phyloP scores from a whole-genome alignment of 2,888 invertebrate species.

The Drosophila nigritarsus region DNA sequence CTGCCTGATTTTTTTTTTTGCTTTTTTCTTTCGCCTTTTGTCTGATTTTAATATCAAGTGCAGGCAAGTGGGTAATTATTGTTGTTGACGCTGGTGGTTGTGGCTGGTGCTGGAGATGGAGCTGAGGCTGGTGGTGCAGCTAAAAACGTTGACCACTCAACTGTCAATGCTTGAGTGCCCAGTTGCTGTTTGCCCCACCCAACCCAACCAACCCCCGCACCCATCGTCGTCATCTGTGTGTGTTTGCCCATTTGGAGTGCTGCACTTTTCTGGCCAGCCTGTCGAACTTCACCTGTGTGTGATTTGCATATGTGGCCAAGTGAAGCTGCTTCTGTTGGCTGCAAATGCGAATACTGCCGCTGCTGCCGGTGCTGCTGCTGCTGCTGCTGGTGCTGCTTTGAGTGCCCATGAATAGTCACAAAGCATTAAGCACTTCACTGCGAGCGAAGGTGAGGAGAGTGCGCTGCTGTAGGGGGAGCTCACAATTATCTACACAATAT shows the following conservation, averaged over 20 bases:
- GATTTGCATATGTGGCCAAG: constrained; percentile 78
- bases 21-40: constrained; percentile 61
- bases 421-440: constrained; percentile 79
- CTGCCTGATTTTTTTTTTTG: constrained; percentile 10
- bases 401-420: constrained; percentile 81
- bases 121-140: constrained; percentile 58
- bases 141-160: constrained; percentile 79
- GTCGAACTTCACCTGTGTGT: constrained; percentile 79
- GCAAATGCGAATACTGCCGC: constrained; percentile 49
- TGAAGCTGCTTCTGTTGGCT: constrained; percentile 77
- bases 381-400: constrained; percentile 57
- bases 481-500: constrained; percentile 81
- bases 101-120: constrained; percentile 33
- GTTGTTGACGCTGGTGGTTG: constrained; percentile 68
- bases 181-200: constrained; percentile 49
- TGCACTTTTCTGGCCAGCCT: constrained; percentile 78
- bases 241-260: constrained; percentile 76
- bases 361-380: constrained; percentile 31
- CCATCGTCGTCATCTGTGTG: constrained; percentile 10
- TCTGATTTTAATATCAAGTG: constrained; percentile 81
- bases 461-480: constrained; percentile 37
- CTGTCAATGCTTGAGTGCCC: constrained; percentile 81
- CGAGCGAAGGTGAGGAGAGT: constrained; percentile 19
- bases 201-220: constrained; percentile 11
- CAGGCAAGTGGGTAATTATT: constrained; percentile 81